Evolutionary conservation across 2,797 vertebrate species (phyloP), one percentile per base, ranked within the genome.

Genomic region (Lagorchestes hirsutus): DNA sequence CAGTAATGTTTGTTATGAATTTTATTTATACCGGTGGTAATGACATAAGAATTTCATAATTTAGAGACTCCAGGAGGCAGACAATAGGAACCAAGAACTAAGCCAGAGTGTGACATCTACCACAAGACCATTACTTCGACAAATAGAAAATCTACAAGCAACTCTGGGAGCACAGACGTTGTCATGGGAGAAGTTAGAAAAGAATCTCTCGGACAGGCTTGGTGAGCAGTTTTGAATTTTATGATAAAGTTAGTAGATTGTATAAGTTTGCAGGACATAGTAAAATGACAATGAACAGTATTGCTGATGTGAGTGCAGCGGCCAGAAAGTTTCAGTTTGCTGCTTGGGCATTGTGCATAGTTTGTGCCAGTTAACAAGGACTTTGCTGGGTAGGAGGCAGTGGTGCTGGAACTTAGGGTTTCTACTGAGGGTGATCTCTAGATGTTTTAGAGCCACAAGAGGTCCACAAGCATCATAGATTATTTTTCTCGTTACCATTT

Each of bases 111-210:
- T 99, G 29, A 99, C 99, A 28, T 99, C 99, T 10, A 99, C 99
- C 59, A 99, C 99, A 0, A 99, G 99, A 91, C 99, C 99, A 0
- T 98, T 99, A 2, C 99, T 99, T 91, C 98, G 99, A 5, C 99
- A 99, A 98, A 99, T 99, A 59, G 99, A 99, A 98, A 99, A 99
- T 96, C 98, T 99, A 46, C 99, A 99, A 98, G 99, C 99, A 90
- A 99, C 99, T 0, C 96, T 99, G 92, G 99, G 99, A 1, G 99
- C 99, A 55, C 99, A 99, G 96, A 99, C 99, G 0, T 98, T 99
- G 90, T 99, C 99, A 0, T 99, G 99, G 99, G 99, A 99, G 98
- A 99, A 99, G 98, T 94, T 99, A 97, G 99, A 99, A 97, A 99
- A 99, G 98, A 99, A 98, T 98, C 99, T 99, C 95, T 99, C 99